Percentiles rank a stretch among this genome's conserved stretches.
Conservation (phyloP, 2,113 vertebrate genomes). For the Panthera leo region DNA sequence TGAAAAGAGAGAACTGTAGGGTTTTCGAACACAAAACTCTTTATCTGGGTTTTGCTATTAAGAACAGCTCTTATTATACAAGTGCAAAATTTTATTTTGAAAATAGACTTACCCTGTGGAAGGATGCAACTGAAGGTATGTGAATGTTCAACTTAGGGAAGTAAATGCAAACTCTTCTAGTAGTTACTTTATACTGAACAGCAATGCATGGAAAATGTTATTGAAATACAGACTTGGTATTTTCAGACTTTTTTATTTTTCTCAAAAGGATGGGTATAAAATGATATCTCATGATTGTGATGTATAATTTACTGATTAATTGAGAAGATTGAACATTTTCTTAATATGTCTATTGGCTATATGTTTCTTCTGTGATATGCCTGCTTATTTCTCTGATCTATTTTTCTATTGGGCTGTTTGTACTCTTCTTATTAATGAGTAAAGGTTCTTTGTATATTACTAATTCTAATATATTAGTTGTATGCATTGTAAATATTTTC, state of each 20-base stretch:
- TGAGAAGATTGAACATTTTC: neutral
- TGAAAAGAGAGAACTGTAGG: neutral
- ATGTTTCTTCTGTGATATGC: neutral
- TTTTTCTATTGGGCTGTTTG: neutral
- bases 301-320: neutral
- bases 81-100: neutral
- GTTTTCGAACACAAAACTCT: neutral
- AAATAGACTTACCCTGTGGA: neutral
- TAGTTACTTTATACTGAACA: neutral
- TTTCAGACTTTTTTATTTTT: neutral
- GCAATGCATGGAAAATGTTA: neutral
- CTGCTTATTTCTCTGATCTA: neutral
- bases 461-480: neutral
- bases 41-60: neutral
- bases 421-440: neutral
- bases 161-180: neutral
- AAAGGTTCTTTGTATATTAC: neutral
- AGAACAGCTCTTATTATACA: neutral
- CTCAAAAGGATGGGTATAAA: neutral
- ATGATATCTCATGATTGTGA: neutral
- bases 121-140: neutral
- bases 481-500: neutral
- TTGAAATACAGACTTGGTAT: neutral
- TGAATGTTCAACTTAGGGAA: neutral
- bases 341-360: neutral